Evolutionary conservation across 2,113 vertebrate genomes (phyloP).

Genomic region (Pardalotus punctatus): DNA sequence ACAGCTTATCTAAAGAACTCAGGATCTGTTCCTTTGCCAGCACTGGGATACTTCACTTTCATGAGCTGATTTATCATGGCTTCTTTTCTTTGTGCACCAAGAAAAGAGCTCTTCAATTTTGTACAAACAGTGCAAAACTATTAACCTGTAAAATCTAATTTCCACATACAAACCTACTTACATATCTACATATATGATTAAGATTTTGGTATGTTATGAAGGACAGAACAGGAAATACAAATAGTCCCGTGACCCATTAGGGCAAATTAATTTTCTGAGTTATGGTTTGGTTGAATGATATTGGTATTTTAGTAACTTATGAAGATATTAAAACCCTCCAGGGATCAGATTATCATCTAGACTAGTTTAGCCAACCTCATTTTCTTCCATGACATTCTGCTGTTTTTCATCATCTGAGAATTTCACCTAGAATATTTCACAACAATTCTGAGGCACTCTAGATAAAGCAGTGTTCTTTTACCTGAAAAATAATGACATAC

Average conservation of each 20-base stretch:
- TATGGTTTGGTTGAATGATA: background rate
- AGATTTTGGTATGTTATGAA: background rate
- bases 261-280: background rate
- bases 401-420: background rate
- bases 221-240: background rate
- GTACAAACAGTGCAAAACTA: background rate
- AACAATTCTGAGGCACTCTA: background rate
- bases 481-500: background rate
- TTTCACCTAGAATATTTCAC: background rate
- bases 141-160: background rate
- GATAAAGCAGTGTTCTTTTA: background rate
- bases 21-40: background rate
- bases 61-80: background rate
- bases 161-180: background rate
- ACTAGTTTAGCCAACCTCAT: background rate
- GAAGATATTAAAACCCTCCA: background rate
- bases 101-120: background rate
- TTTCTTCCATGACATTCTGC: background rate
- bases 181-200: background rate
- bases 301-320: background rate
- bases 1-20: background rate
- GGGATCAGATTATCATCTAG: background rate
- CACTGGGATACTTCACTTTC: background rate
- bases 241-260: background rate
- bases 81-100: background rate